Base-by-base conservation (phyloP, 2,113 vertebrate genomes). In the Menura novaehollandiae region DNA sequence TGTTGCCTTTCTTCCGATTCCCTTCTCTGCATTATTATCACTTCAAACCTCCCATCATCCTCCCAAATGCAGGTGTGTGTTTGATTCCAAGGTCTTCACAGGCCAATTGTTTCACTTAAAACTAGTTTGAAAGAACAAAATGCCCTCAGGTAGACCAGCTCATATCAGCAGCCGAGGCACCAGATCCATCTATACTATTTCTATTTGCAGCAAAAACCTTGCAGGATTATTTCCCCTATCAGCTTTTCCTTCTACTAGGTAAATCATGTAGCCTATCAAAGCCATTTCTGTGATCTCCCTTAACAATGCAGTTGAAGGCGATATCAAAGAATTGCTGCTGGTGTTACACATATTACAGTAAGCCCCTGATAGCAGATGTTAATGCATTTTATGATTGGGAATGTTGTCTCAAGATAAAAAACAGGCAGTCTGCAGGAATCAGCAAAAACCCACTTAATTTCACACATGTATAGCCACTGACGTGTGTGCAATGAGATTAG, bases 391-490 rank as follows among this genome's bases (percentile, higher is more conserved):
- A 88, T 72, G 94, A 96, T 75, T 82, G 81, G 62, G 75, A 94
- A 95, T 94, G 95, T 87, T 82, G 78, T 95, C 90, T 63, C 86
- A 93, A 98, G 97, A 98, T 97, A 98, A 98, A 98, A 97, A 97
- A 96, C 56, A 92, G 95, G 72, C 95, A 91, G 88, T 76, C 60
- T 28, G 64, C 46, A 66, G 68, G 93, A 96, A 95, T 95, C 75
- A 69, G 92, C 88, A 82, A 91, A 89, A 92, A 43, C 44, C 56
- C 46, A 78, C 94, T 98, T 98, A 94, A 97, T 98, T 97, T 97
- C 97, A 98, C 97, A 97, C 95, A 80, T 89, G 83, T 93, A 71
- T 84, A 95, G 80, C 76, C 93, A 77, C 87, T 82, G 85, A 96
- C n/a, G 24, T 88, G 80, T 93, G 87, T 23, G 59, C 87, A 85